phyloP scores from a whole-genome alignment of 2,113 vertebrate genomes.

The Condylura cristata region DNA sequence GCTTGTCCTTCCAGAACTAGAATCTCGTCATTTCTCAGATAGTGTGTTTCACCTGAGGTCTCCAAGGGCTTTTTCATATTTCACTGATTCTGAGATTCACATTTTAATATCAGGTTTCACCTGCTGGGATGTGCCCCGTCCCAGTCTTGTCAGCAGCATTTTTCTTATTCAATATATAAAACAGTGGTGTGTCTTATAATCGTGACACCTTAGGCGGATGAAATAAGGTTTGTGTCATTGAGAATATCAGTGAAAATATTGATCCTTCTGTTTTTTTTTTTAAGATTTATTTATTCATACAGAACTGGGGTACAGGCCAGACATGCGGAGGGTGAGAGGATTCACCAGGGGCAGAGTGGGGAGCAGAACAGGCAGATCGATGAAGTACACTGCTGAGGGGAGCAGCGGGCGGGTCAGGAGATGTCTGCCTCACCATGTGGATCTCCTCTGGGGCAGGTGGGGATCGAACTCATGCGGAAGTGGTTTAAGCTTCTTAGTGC shows the following conservation, averaged over 20 bases:
- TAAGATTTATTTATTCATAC: no score
- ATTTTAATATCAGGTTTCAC: conserved; percentile 42
- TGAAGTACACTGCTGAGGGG: no score
- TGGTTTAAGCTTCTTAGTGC: no score
- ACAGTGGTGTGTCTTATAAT: not conserved
- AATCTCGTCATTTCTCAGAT: conserved; percentile 16
- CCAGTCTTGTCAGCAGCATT: not conserved
- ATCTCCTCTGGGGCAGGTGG: no score
- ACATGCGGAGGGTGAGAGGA: no score
- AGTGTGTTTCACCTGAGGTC: not conserved
- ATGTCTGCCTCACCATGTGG: no score
- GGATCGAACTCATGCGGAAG: no score
- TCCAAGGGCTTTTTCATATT: conserved; percentile 17
- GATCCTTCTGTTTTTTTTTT: conserved; percentile 3
- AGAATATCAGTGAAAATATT: conserved; percentile 10
- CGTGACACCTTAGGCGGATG: not conserved
- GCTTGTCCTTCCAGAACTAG: conserved; percentile 5
- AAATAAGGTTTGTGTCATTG: conserved; percentile 16
- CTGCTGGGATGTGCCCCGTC: not conserved
- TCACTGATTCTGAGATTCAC: conserved; percentile 26
- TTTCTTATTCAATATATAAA: conserved; percentile 19
- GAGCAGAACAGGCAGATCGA: no score
- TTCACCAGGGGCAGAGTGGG: no score
- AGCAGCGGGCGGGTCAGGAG: no score
- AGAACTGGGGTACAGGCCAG: no score